These are phyloP conservation scores for Melospiza georgiana DNA, from an alignment of 2,113 vertebrate species.

Conservation along the genomic window DNA sequence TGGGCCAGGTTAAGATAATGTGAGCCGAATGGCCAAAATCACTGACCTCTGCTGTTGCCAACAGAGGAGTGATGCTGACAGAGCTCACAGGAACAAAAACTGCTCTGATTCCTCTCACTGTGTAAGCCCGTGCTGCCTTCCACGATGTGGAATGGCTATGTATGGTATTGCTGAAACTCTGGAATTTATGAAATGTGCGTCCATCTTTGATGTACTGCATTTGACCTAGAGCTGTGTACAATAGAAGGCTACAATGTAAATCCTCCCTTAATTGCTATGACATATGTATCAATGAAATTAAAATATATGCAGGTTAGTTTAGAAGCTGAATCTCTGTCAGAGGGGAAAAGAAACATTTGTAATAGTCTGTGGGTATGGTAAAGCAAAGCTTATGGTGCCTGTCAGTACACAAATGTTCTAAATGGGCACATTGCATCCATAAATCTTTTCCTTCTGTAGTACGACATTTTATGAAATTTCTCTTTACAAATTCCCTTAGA, in stretches of 20 bases:
- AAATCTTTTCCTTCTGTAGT: background rate
- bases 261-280: slow-evolving; percentile 61
- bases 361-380: background rate
- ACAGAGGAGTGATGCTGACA: background rate
- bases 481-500: background rate
- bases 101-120: background rate
- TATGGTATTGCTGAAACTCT: slow-evolving; percentile 33
- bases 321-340: slow-evolving; percentile 35
- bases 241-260: slow-evolving; percentile 52
- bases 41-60: background rate
- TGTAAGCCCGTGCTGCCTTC: background rate
- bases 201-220: slow-evolving; percentile 79
- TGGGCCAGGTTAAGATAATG: background rate
- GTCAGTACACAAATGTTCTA: background rate
- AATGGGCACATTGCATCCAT: background rate
- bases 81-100: slow-evolving; percentile 14
- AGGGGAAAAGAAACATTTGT: slow-evolving; percentile 2
- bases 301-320: slow-evolving; percentile 44
- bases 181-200: slow-evolving; percentile 63
- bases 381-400: background rate
- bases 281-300: slow-evolving; percentile 59
- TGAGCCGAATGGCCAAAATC: background rate
- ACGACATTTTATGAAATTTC: slow-evolving; percentile 17
- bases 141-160: background rate
- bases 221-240: slow-evolving; percentile 62